A percentile compares a stretch with the other conserved stretches of the same genome.
These are phyloP conservation scores for Platycheirus albimanus DNA, from an alignment of 2,888 invertebrate genomes.

Conservation along the genomic window DNA sequence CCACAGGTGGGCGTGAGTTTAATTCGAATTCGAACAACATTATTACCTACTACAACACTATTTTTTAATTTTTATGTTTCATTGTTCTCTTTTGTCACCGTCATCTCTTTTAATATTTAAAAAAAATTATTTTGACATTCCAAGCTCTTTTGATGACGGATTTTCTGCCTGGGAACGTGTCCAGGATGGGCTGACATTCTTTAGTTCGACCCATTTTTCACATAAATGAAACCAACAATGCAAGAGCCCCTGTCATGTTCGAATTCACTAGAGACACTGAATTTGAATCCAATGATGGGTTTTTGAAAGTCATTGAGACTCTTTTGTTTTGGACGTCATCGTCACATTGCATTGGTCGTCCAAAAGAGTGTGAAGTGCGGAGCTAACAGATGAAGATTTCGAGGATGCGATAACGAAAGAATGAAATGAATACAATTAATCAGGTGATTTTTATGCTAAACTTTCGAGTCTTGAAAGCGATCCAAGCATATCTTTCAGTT, in stretches of 20 bases:
- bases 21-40: conserved; percentile 62
- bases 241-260: conserved; percentile 2
- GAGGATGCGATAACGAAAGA: conserved; percentile 45
- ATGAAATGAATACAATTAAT: conserved; percentile 56
- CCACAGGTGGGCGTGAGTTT: conserved; percentile 45
- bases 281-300: background rate
- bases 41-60: conserved; percentile 43
- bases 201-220: conserved; percentile 23
- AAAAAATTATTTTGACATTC: conserved; percentile 24
- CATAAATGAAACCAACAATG: background rate
- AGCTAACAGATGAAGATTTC: conserved; percentile 31
- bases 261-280: conserved; percentile 35
- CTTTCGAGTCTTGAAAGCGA: conserved; percentile 41
- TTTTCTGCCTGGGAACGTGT: conserved; percentile 22
- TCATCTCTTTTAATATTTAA: conserved; percentile 33
- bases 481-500: conserved; percentile 24
- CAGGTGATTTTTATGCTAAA: conserved; percentile 65
- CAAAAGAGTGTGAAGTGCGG: conserved; percentile 37
- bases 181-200: conserved; percentile 39
- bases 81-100: conserved; percentile 29
- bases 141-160: conserved; percentile 41
- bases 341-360: background rate
- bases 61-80: conserved; percentile 18
- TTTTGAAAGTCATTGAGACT: conserved; percentile 7
- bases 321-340: conserved; percentile 44